Evolutionary conservation across 1,140 invertebrate species (phyloP), one percentile per base, ranked within the genome.

Genomic region (Lordiphosa mommai): DNA sequence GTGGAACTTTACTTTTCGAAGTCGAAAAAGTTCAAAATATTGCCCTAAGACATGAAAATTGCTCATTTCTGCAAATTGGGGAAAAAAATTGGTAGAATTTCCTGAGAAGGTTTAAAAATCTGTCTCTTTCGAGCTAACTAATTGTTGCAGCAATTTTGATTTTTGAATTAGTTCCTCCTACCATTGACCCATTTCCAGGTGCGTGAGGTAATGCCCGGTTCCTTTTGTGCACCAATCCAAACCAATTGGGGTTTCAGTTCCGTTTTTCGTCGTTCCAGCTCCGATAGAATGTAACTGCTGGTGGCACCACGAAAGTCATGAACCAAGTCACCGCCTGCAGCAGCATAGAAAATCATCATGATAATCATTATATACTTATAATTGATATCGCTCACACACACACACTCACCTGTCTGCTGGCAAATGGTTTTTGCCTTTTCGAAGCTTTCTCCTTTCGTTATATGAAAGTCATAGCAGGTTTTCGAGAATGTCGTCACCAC

Each of bases 161-260:
- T n/a, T n/a, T n/a, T n/a, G n/a, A n/a, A n/a, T n/a, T n/a, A n/a
- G n/a, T n/a, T n/a, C n/a, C n/a, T n/a, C 92, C 91, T 90, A 96
- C 96, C 95, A 84, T 96, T 93, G 12, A 97, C 94, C 96, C 96
- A 97, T 89, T 94, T 94, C 96, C 96, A 98, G 1, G 93, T 96
- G 48, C 94, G 91, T 0, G 93, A 93, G 0, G 93, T 95, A 27
- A 95, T 91, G 7, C 94, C 92, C 0, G 95, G 95, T 66, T 97
- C 96, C 77, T 96, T 96, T 73, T 95, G 94, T 0, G 95, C 96
- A 1, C 96, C 96, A 30, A 98, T 95, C 96, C 96, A 97, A 0
- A 97, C 94, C 16, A 97, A 89, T 72, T 96, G 95, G 0, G 95
- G 95, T 87, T 96, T 95, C 6, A 97, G 77, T 38, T 92, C 93